A percentile compares a stretch with the other conserved stretches of the same genome.
phyloP scores from a whole-genome alignment of 2,888 invertebrate species.

The Gastracanthus pulcherrimus region DNA sequence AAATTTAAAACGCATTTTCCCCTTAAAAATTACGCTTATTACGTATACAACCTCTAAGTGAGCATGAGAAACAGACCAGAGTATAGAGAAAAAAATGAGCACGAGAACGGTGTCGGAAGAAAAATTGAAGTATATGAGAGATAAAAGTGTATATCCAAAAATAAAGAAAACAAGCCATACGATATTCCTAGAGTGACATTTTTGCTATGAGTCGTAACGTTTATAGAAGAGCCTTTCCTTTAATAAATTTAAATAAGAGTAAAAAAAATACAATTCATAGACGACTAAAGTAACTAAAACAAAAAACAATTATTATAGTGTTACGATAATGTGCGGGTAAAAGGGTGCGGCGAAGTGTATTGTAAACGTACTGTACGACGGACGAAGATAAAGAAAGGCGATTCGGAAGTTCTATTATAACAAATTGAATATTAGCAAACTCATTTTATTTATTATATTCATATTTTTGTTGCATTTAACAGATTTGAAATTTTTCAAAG shows the following conservation, averaged over 20 bases:
- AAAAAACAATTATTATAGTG: constrained; percentile 37
- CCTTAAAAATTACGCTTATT: constrained; percentile 33
- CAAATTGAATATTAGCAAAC: neutral
- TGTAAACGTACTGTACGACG: constrained; percentile 21
- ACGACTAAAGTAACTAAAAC: constrained; percentile 22
- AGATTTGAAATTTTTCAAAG: too few relatives aligned
- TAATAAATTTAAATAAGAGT: constrained; percentile 30
- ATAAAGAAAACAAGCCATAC: constrained; percentile 29
- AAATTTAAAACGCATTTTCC: constrained; percentile 13
- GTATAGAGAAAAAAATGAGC: neutral
- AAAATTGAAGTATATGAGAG: constrained; percentile 6
- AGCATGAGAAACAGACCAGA: constrained; percentile 11
- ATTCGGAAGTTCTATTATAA: constrained; percentile 7
- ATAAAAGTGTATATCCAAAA: constrained; percentile 15
- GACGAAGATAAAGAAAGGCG: neutral
- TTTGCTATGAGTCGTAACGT: constrained; percentile 42
- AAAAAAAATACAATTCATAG: constrained; percentile 24
- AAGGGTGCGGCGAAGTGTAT: constrained; percentile 25
- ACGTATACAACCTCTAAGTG: neutral
- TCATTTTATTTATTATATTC: too few relatives aligned
- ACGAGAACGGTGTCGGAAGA: neutral
- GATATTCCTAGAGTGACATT: constrained; percentile 49
- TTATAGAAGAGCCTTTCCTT: constrained; percentile 48
- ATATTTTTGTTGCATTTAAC: too few relatives aligned
- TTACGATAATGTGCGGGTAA: constrained; percentile 20